A percentile compares a stretch with the other conserved stretches of the same genome.
These are phyloP conservation scores for Tupiocoris notatus DNA, from an alignment of 2,888 invertebrate species.

Conservation along the genomic window DNA sequence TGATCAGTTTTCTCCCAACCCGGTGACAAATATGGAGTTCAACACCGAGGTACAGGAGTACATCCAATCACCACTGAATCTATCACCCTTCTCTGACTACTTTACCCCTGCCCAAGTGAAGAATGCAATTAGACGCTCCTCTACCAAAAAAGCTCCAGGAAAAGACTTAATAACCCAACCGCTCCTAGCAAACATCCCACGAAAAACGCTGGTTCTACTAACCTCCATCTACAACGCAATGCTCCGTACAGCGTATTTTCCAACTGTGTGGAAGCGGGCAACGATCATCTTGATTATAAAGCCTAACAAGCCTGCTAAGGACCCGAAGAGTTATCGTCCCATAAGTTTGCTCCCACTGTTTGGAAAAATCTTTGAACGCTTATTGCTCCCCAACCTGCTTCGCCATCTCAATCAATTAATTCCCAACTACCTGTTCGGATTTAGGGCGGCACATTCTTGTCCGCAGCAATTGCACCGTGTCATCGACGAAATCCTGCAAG, in stretches of 20 bases:
- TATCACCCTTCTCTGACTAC: neutral
- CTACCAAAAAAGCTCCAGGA: conserved; percentile 17
- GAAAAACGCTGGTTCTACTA: conserved; percentile 2
- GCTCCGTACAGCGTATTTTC: conserved; percentile 18
- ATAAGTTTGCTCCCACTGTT: neutral
- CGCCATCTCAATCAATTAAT: neutral
- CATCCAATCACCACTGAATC: conserved; percentile 1
- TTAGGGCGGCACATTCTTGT: conserved; percentile 35
- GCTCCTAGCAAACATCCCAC: neutral
- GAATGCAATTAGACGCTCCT: conserved; percentile 5
- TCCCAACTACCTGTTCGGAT: conserved; percentile 41
- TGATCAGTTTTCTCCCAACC: conserved; percentile 8
- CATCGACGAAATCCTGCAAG: conserved; percentile 5
- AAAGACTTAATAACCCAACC: conserved; percentile 9
- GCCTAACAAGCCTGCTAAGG: neutral
- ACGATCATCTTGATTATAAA: conserved; percentile 9
- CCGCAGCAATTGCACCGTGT: conserved; percentile 28
- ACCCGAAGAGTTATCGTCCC: conserved; percentile 13
- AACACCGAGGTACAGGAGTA: neutral
- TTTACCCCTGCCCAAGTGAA: neutral
- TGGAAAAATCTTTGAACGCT: conserved; percentile 1
- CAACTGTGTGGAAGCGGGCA: conserved; percentile 14
- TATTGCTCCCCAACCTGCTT: conserved; percentile 4
- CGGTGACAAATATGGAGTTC: neutral
- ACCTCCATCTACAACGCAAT: conserved; percentile 8